These are phyloP conservation scores for Accipiter cooperii DNA, from an alignment of 2,113 vertebrate species.

Conservation along the genomic window DNA sequence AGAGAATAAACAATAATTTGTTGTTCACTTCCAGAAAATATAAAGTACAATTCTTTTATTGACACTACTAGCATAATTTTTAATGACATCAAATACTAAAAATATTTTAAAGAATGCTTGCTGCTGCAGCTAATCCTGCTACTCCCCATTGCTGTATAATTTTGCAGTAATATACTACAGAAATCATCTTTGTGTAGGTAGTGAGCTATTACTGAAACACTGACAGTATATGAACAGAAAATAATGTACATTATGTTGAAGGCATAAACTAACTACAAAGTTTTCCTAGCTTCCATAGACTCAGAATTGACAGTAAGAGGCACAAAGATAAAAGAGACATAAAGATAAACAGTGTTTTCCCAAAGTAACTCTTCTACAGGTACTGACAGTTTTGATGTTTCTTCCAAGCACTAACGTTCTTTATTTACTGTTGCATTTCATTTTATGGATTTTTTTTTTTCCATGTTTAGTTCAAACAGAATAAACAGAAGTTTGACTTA, in stretches of 20 bases:
- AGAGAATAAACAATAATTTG: neutral
- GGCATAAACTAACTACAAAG: neutral
- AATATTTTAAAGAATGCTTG: neutral
- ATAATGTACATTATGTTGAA: neutral
- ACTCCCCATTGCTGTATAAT: neutral
- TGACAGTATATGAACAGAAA: neutral
- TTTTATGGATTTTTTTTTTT: constrained; percentile 24
- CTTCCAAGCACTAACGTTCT: neutral
- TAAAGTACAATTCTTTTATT: neutral
- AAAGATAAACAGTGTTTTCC: neutral
- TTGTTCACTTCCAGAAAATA: neutral
- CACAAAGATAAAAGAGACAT: neutral
- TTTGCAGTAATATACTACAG: neutral
- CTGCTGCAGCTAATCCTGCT: neutral
- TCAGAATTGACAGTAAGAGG: neutral
- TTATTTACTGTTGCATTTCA: constrained; percentile 27
- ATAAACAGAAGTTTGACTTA: constrained; percentile 27
- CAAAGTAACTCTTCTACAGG: neutral
- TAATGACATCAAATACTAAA: neutral
- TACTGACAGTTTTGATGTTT: neutral
- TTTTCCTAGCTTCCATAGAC: neutral
- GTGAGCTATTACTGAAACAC: neutral
- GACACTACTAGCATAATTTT: neutral
- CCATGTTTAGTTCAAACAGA: neutral
- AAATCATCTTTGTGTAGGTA: neutral